Evolutionary conservation across 2,797 vertebrate genomes (phyloP), one percentile per base, ranked within the genome.

Genomic region (Apogon talboti): DNA sequence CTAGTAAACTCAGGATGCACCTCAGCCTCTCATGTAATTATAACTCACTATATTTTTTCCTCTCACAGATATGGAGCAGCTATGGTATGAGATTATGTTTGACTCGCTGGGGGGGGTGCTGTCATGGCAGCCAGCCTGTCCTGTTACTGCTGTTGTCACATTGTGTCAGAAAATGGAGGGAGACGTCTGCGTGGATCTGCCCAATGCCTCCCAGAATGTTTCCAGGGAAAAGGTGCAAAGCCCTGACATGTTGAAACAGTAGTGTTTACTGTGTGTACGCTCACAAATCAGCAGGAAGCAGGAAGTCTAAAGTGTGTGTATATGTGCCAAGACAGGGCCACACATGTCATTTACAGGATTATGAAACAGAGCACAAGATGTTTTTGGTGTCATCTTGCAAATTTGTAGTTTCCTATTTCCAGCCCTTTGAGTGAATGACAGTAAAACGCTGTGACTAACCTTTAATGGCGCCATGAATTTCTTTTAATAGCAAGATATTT

Each of bases 71-170:
- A 41, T 92, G 1, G 85, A 93, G 30, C 92, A 94, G 50, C 83
- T 94, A 46, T 94, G 92, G 93, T 83, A 37, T n/a, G 92, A 90
- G 13, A 87, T 94, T 9, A 83, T 16, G 44, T 94, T 90, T 73
- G 89, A 94, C 67, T 78, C 83, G 0, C 48, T 81, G 16, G 87
- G 88, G 42, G 84, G 82, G 65, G 59, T 56, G 0, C 54, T 94
- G 0, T 89, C 84, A 7, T 94, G 93, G 93, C 81, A 92, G 33
- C 71, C 92, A 0, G 14, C 41, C 6, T 94, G 93, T 58, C 82
- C 84, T 0, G 65, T 93, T 11, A 15, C 74, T 1, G 91, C 79
- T 1, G 68, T 51, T 1, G 73, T 85, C 1, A 15, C 45, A 0
- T 28, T 94, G 69, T 94, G 93, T 43, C 86, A 91, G 66, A 74